Evolutionary conservation across 2,797 vertebrate species (phyloP), one percentile per base, ranked within the genome.

Genomic region (Sebastolobus alascanus): DNA sequence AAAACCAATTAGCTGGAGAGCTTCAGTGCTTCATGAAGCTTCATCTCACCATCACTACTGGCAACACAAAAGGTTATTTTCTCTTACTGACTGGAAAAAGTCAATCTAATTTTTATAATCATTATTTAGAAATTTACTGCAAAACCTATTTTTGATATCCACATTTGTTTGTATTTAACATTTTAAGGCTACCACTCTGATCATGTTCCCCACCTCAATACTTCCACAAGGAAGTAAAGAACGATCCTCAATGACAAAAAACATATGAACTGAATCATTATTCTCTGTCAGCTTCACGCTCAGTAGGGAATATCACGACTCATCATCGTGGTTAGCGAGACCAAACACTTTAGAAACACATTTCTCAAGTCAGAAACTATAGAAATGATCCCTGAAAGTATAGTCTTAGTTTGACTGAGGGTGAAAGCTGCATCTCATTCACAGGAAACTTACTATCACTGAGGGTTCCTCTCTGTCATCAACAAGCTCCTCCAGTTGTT

Each of bases 321-420:
- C 91, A 0, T 94, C 93, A 93, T 94, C 90, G 76, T 93, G 90
- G 91, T 6, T 89, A 68, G 80, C 33, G 79, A 90, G 88, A 90
- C 92, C 40, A n/a, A 72, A 16, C 25, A 29, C n/a, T n/a, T n/a
- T n/a, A n/a, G n/a, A n/a, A n/a, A n/a, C n/a, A n/a, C n/a, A n/a
- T n/a, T n/a, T n/a, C n/a, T n/a, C n/a, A n/a, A n/a, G n/a, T n/a
- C n/a, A n/a, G n/a, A n/a, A n/a, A n/a, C n/a, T n/a, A n/a, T n/a
- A n/a, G n/a, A n/a, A n/a, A n/a, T n/a, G n/a, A n/a, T n/a, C n/a
- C n/a, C n/a, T n/a, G n/a, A n/a, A 58, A 58, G 55, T 58, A 58
- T 58, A 58, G 55, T 58, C 25, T 58, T 29, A 58, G 1, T 16
- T 29, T 16, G 12, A 14, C 0, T 58, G 12, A 27, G 0, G 1